Evolutionary conservation across 1,140 invertebrate genomes (phyloP), one percentile per base, ranked within the genome.

Genomic region (Oreohelix idahoensis): DNA sequence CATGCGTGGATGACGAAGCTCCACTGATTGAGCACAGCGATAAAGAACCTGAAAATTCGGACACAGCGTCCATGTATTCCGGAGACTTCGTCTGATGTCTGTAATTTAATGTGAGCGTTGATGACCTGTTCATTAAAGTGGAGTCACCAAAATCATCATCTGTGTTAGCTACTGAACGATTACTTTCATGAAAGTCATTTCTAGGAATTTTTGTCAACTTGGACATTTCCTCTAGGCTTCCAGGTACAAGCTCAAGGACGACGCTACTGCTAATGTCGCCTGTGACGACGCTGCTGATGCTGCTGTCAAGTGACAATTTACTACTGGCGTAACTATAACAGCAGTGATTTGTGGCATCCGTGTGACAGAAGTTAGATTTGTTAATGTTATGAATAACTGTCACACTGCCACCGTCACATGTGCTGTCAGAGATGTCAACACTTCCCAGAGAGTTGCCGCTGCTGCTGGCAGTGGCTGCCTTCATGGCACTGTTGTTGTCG

Each of bases 401-500:
- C 1, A 4, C 5, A 58, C 53, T 58, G 23, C 53, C 23, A 58
- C 42, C 5, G 42, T 5, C 15, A 45, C 42, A 15, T 45, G 15
- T 45, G 42, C 42, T 45, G 42, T 45, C 42, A 45, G 5, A 45
- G 15, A 15, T 45, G 15, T 45, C 5, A 58, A 5, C 17, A 58
- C 8, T 17, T 66, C 5, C 5, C n/a, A 66, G 63, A 1, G 29
- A 35, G 63, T n/a, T 66, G 63, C 20, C 5, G 63, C 29, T 66
- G 63, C 17, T 32, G 63, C 63, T 66, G n/a, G 63, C 8, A 5
- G 4, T 73, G 71, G 71, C 8, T 13, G 13, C 29, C 15, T 17
- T 35, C 32, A 35, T 26, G 29, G 69, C 69, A 23, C 69, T 71
- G 73, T 76, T 76, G 39, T 74, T 74, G 71, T n/a, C 38, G 38